Evolutionary conservation across 2,888 invertebrate genomes (phyloP).

Genomic region (Drosophila meridiana): DNA sequence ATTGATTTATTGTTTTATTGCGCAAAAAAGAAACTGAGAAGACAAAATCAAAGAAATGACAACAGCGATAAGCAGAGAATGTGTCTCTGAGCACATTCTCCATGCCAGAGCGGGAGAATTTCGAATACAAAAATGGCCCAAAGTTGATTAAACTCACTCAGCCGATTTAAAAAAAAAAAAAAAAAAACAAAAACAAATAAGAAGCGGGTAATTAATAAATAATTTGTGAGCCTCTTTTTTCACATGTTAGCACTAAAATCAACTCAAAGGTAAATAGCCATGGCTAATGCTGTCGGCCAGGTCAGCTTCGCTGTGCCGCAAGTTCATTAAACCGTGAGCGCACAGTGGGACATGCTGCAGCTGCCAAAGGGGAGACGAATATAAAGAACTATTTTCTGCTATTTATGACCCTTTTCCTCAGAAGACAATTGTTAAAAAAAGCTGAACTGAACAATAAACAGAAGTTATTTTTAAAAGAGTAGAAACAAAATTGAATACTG

Average conservation of each 20-base stretch:
- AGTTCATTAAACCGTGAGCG: conserved; percentile 69
- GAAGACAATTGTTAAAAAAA: conserved; percentile 26
- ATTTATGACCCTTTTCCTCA: conserved; percentile 51
- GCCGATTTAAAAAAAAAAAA: neutral
- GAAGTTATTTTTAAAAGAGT: conserved; percentile 25
- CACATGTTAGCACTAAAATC: conserved; percentile 64
- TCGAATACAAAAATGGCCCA: conserved; percentile 19
- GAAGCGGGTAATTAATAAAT: conserved; percentile 73
- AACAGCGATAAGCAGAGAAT: conserved; percentile 63
- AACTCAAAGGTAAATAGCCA: conserved; percentile 63
- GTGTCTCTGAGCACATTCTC: conserved; percentile 28
- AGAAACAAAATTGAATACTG: neutral
- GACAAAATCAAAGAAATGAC: conserved; percentile 44
- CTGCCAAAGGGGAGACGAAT: conserved; percentile 2
- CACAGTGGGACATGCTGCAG: conserved; percentile 20
- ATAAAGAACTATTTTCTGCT: conserved; percentile 7
- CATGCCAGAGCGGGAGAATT: conserved; percentile 40
- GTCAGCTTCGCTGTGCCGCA: conserved; percentile 9
- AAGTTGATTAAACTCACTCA: conserved; percentile 30
- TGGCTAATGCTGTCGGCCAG: conserved; percentile 51
- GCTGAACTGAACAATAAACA: conserved; percentile 32
- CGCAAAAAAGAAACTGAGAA: conserved; percentile 59
- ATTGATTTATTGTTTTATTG: conserved; percentile 79
- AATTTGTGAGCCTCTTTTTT: conserved; percentile 68
- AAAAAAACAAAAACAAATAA: neutral